Conservation (phyloP, 2,797 vertebrate genomes). For the Sylvia borin region DNA sequence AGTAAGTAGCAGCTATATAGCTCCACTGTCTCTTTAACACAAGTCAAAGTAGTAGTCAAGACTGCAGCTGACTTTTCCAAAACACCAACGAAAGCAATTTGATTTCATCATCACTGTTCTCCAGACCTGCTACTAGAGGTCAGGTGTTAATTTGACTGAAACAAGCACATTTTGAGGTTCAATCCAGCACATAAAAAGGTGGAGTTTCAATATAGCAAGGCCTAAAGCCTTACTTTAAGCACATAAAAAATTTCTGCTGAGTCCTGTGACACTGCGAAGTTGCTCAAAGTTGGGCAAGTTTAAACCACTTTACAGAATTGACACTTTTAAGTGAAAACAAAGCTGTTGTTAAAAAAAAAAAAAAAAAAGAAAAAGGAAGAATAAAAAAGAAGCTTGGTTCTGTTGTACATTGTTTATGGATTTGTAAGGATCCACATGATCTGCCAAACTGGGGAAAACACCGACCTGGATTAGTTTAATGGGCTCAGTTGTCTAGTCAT, state of each 20-base stretch:
- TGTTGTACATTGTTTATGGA: not conserved
- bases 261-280: not conserved
- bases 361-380: no score
- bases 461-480: constrained; percentile 1
- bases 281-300: not conserved
- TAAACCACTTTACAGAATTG: not conserved
- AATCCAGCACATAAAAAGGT: not conserved
- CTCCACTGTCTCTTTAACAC: not conserved
- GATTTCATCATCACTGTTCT: not conserved
- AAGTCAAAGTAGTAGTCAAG: not conserved
- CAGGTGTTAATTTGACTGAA: not conserved
- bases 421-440: not conserved
- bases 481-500: constrained; percentile 8
- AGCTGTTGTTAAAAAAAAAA: not conserved
- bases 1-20: not conserved
- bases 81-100: not conserved
- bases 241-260: not conserved
- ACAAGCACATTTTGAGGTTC: not conserved
- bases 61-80: not conserved
- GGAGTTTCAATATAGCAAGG: not conserved
- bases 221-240: not conserved
- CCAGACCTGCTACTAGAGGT: not conserved
- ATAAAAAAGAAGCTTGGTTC: not conserved
- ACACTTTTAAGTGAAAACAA: not conserved
- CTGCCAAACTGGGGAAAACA: constrained; percentile 18